Percentiles rank a stretch among this genome's conserved stretches.
Conservation (phyloP, 1,140 invertebrate species). For the Archegozetes longisetosus region DNA sequence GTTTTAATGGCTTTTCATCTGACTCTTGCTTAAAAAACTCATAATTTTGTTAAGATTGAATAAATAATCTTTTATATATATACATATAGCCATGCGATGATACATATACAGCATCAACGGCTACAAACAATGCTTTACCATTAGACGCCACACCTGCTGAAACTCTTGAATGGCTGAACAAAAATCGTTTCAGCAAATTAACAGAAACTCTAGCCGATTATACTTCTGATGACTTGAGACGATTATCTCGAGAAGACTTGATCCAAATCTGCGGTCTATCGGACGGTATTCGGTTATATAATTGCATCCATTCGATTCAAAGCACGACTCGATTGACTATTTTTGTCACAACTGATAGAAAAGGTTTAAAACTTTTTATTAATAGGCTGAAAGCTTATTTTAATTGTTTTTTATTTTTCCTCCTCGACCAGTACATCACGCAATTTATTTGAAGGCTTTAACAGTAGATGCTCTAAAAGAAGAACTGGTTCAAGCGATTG, state of each 20-base stretch:
- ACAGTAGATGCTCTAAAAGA: slow-evolving; percentile 15
- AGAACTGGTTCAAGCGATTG: slow-evolving; percentile 10
- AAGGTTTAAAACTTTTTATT: background rate
- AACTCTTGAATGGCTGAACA: slow-evolving; percentile 57
- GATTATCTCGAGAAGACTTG: slow-evolving; percentile 69
- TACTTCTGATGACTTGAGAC: slow-evolving; percentile 63
- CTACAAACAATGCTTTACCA: too few relatives aligned
- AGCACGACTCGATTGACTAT: slow-evolving; percentile 9
- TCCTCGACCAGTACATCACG: slow-evolving; percentile 12
- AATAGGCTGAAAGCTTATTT: background rate
- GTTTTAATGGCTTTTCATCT: too few relatives aligned
- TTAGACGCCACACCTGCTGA: slow-evolving; percentile 51
- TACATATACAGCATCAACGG: too few relatives aligned
- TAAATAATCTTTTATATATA: too few relatives aligned
- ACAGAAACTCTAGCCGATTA: slow-evolving; percentile 60
- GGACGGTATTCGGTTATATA: slow-evolving; percentile 72
- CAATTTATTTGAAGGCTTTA: slow-evolving; percentile 18
- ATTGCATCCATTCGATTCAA: slow-evolving; percentile 48
- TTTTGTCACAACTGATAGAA: slow-evolving; percentile 9
- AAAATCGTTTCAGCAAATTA: slow-evolving; percentile 56
- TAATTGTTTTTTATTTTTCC: background rate
- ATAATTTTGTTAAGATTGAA: too few relatives aligned
- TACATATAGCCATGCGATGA: too few relatives aligned
- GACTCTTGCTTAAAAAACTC: too few relatives aligned
- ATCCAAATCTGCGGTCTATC: slow-evolving; percentile 83